phyloP scores from a whole-genome alignment of 2,113 vertebrate genomes.

The Microtus richardsoni region DNA sequence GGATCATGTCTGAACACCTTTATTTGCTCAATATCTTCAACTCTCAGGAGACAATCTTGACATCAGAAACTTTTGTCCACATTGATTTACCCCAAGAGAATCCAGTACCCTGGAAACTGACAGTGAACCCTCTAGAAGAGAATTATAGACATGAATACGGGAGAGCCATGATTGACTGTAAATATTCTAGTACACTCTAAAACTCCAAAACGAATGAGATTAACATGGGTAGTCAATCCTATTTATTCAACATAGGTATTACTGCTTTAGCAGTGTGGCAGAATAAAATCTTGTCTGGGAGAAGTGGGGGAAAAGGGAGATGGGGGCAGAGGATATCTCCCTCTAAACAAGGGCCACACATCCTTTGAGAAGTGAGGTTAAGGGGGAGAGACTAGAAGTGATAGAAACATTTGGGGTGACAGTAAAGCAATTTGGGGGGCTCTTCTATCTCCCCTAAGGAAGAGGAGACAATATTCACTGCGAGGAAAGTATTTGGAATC shows the following conservation, averaged over 20 bases:
- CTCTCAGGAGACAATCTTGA: not conserved
- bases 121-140: not conserved
- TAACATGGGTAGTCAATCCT: not conserved
- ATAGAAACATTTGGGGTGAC: not conserved
- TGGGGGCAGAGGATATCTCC: not conserved
- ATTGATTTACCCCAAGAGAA: not conserved
- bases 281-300: not conserved
- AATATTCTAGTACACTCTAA: not conserved
- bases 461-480: not conserved
- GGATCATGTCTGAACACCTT: not conserved
- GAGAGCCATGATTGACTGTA: not conserved
- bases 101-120: not conserved
- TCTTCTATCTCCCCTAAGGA: not conserved
- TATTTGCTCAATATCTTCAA: not conserved
- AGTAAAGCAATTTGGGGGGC: not conserved
- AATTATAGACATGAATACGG: not conserved
- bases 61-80: not conserved
- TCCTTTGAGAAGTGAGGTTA: not conserved
- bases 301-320: not conserved
- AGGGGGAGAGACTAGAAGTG: rapidly evolving
- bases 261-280: not conserved
- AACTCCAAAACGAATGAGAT: not conserved
- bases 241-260: not conserved
- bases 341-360: not conserved
- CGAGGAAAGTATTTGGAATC: not conserved